Conservation (phyloP, 1,140 invertebrate genomes). For the Hycleus cichorii region DNA sequence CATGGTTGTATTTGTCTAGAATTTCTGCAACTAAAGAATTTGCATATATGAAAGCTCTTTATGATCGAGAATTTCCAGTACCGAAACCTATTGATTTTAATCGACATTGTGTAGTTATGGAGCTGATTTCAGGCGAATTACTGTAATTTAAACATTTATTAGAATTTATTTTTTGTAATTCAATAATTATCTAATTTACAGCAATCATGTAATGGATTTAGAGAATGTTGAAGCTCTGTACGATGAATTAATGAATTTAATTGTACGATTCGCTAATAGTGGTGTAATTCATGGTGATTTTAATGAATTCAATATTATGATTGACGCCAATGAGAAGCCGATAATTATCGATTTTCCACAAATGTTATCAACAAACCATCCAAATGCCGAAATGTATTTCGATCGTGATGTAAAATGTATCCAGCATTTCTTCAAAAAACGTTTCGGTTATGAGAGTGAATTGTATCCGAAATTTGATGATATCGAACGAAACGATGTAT, state of each 20-base stretch:
- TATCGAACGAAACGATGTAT: constrained; percentile 70
- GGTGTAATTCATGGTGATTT: constrained; percentile 99
- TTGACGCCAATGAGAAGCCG: constrained; percentile 72
- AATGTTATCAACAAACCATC: constrained; percentile 93
- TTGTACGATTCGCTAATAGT: constrained; percentile 82
- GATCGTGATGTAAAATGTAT: constrained; percentile 93
- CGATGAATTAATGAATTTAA: constrained; percentile 92
- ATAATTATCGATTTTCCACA: constrained; percentile 98
- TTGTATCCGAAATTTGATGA: constrained; percentile 80
- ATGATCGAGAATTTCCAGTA: constrained; percentile 87
- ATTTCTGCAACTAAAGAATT: constrained; percentile 97
- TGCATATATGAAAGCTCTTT: constrained; percentile 94
- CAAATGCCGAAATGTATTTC: constrained; percentile 87
- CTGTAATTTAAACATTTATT: constrained; percentile 48
- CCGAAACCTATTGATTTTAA: constrained; percentile 93
- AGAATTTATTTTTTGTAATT: not conserved
- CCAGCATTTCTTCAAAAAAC: constrained; percentile 82
- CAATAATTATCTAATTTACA: constrained; percentile 35
- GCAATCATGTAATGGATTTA: constrained; percentile 75
- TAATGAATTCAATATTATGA: constrained; percentile 98
- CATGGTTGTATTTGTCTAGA: constrained; percentile 96
- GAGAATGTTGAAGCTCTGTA: constrained; percentile 75
- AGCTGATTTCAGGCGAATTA: constrained; percentile 72
- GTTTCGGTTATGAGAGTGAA: constrained; percentile 88
- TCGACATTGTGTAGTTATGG: constrained; percentile 96